Conservation (phyloP, 2,113 vertebrate genomes). For the Mastomys coucha region DNA sequence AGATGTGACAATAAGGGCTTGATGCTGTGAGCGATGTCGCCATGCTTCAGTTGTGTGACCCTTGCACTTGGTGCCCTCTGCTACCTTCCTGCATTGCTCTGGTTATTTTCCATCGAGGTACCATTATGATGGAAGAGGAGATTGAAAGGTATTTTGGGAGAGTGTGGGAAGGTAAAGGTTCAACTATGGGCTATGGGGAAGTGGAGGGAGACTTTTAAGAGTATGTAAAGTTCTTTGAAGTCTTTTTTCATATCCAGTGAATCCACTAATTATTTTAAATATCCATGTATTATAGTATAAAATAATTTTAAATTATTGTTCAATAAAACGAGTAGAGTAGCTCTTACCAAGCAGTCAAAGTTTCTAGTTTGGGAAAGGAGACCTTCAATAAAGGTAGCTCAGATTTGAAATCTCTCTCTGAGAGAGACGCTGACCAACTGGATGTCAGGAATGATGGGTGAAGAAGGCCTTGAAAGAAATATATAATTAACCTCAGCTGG, state of each 20-base stretch:
- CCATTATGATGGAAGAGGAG: background rate
- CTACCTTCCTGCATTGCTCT: background rate
- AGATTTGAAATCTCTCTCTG: background rate
- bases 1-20: background rate
- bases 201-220: background rate
- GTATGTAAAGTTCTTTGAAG: background rate
- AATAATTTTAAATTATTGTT: background rate
- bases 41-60: background rate
- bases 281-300: background rate
- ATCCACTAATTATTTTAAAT: background rate
- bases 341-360: background rate
- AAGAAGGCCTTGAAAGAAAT: background rate
- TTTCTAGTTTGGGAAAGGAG: background rate
- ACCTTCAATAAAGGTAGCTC: conserved; percentile 31
- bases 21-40: background rate
- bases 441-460: background rate
- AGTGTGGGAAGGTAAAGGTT: background rate
- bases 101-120: background rate
- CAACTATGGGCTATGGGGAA: background rate
- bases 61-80: background rate
- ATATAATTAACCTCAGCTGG: background rate
- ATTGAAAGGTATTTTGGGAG: background rate
- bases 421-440: background rate
- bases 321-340: background rate
- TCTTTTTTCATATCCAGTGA: conserved; percentile 26